Evolutionary conservation across 1,140 invertebrate genomes (phyloP).

Genomic region (Drosophila punjabiensis): DNA sequence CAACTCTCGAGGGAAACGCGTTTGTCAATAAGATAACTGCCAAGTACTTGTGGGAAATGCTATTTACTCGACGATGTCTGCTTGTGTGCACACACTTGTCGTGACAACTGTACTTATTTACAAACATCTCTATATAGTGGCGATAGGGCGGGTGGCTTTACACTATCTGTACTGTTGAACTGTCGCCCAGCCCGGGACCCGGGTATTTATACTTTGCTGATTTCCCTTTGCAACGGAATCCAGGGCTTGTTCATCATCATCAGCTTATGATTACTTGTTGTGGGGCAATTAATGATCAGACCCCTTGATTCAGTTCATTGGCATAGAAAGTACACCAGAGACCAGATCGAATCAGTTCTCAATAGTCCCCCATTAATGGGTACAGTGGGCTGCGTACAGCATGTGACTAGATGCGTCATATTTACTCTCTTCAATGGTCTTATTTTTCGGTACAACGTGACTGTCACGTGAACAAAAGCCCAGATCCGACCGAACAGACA

Average conservation of each 20-base stretch:
- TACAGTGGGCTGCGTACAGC: slow-evolving; percentile 36
- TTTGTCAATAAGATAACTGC: slow-evolving; percentile 53
- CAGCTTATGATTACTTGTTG: slow-evolving; percentile 10
- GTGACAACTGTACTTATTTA: slow-evolving; percentile 20
- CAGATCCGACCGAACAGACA: slow-evolving; percentile 22
- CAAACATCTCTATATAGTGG: slow-evolving; percentile 18
- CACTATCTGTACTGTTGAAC: slow-evolving; percentile 35
- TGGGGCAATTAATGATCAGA: slow-evolving; percentile 11
- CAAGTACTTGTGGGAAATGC: slow-evolving; percentile 40
- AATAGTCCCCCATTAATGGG: slow-evolving; percentile 10
- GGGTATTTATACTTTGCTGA: slow-evolving; percentile 12
- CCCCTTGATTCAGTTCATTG: slow-evolving; percentile 60
- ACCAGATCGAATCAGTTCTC: slow-evolving; percentile 30
- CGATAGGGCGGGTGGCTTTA: slow-evolving; percentile 28
- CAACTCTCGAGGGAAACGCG: slow-evolving; percentile 34
- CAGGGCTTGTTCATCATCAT: slow-evolving; percentile 1
- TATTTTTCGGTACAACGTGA: slow-evolving; percentile 65
- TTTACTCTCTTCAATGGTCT: not conserved
- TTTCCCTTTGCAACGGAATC: not conserved
- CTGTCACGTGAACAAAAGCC: slow-evolving; percentile 60
- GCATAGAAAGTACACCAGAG: slow-evolving; percentile 53
- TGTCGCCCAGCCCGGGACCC: slow-evolving; percentile 3
- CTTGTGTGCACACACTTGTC: slow-evolving; percentile 12
- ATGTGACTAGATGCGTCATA: slow-evolving; percentile 40
- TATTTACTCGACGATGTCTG: slow-evolving; percentile 29